A percentile compares a stretch with the other conserved stretches of the same genome.
These are phyloP conservation scores for Heteromurus nitidus DNA, from an alignment of 2,888 invertebrate genomes.

Conservation along the genomic window DNA sequence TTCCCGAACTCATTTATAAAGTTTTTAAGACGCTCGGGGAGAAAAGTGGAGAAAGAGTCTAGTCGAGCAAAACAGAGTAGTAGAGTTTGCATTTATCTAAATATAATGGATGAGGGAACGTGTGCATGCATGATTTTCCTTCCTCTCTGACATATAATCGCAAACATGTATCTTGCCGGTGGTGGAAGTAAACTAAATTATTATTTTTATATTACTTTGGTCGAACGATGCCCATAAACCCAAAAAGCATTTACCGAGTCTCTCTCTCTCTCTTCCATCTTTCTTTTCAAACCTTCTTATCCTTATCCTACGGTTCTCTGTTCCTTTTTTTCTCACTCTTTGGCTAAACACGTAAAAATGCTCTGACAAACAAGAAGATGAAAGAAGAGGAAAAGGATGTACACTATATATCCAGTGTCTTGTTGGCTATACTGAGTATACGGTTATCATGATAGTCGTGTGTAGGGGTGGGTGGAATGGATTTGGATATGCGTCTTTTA, in stretches of 20 bases:
- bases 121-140: too few relatives aligned
- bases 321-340: background rate
- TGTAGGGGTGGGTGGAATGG: too few relatives aligned
- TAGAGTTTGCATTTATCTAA: too few relatives aligned
- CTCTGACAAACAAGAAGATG: slow-evolving; percentile 7
- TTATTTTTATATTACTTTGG: slow-evolving; percentile 35
- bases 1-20: slow-evolving; percentile 33
- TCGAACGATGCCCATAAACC: slow-evolving; percentile 32
- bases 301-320: background rate
- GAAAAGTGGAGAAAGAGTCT: too few relatives aligned
- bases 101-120: too few relatives aligned
- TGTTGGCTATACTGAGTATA: too few relatives aligned
- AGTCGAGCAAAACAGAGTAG: too few relatives aligned
- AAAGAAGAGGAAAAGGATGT: slow-evolving; percentile 1
- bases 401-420: too few relatives aligned
- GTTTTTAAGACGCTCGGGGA: background rate
- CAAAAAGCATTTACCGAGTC: slow-evolving; percentile 28
- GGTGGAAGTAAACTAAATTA: slow-evolving; percentile 39
- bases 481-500: too few relatives aligned
- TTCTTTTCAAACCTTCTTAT: background rate
- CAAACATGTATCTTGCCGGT: too few relatives aligned
- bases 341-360: background rate
- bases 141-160: too few relatives aligned
- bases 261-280: slow-evolving; percentile 1
- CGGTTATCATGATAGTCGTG: too few relatives aligned